phyloP scores from a whole-genome alignment of 2,113 vertebrate genomes.

The Nothobranchius furzeri region DNA sequence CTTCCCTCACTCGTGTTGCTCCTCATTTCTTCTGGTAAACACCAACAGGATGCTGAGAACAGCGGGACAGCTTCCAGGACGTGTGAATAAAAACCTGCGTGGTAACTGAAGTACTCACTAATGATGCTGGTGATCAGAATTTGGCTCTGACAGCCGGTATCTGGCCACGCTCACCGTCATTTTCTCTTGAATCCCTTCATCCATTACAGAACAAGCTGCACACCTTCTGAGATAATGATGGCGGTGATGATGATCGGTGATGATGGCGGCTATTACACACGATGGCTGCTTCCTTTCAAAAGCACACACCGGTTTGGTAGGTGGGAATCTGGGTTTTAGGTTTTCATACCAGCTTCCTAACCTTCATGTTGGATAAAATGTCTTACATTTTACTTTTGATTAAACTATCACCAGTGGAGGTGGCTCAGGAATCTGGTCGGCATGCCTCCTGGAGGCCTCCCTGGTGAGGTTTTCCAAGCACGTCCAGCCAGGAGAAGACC shows the following conservation, averaged over 20 bases:
- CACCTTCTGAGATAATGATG: constrained; percentile 13
- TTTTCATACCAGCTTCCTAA: neutral
- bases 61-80: neutral
- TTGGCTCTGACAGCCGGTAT: constrained; percentile 27
- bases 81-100: constrained; percentile 8
- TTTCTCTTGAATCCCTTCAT: constrained; percentile 25
- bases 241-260: constrained; percentile 5
- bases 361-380: no score
- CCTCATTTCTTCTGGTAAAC: neutral
- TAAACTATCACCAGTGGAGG: no score
- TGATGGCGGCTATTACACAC: constrained; percentile 9
- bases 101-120: constrained; percentile 25
- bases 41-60: neutral
- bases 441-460: no score
- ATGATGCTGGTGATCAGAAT: constrained; percentile 25
- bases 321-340: neutral
- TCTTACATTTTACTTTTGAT: no score
- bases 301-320: neutral
- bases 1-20: constrained; percentile 1
- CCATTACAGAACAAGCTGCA: constrained; percentile 10
- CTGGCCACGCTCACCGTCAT: constrained; percentile 4
- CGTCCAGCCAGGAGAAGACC: no score
- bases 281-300: constrained; percentile 12
- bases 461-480: no score
- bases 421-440: no score